Evolutionary conservation across 1,140 invertebrate genomes (phyloP), one percentile per base, ranked within the genome.

Genomic region (Adelges cooleyi): DNA sequence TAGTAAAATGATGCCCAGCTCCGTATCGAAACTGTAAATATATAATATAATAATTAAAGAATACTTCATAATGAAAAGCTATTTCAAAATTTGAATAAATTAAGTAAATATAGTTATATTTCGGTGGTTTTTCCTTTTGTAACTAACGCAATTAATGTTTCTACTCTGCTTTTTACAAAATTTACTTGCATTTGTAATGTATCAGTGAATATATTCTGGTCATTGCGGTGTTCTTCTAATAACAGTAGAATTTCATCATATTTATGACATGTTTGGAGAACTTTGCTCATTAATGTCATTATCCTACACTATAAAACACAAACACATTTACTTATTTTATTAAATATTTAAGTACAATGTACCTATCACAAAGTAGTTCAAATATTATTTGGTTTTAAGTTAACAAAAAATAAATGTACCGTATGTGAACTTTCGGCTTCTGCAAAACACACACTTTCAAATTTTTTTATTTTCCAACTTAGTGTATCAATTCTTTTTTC

Each of bases 401-500:
- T n/a, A n/a, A n/a, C n/a, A n/a, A 33, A 11, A 33, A 33, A 33
- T 33, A 33, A 6, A 5, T 33, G 11, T 46, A 59, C 54, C 3
- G 54, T 42, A 4, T 44, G n/a, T 6, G 38, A n/a, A 11, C 15
- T 59, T 18, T 59, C 23, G 1, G n/a, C 27, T 17, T 59, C 40
- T 44, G 40, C 23, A 46, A 59, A 27, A 1, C 40, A n/a, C 3
- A 59, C 40, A 0, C 23, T 22, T 42, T 59, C 54, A 5, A 59
- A 59, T 44, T 59, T 59, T 10, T 59, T 59, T 18, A 59, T 59
- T 44, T 59, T 59, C 54, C 54, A 59, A 18, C 23, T 59, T 6
- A 59, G 23, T 1, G 54, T 59, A 10, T 59, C 54, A 17, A 59
- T 44, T 59, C 23, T 59, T 27, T 44, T 44, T 44, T 44, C 54